These are phyloP conservation scores for Athene noctua DNA, from an alignment of 2,113 vertebrate genomes.

Conservation along the genomic window DNA sequence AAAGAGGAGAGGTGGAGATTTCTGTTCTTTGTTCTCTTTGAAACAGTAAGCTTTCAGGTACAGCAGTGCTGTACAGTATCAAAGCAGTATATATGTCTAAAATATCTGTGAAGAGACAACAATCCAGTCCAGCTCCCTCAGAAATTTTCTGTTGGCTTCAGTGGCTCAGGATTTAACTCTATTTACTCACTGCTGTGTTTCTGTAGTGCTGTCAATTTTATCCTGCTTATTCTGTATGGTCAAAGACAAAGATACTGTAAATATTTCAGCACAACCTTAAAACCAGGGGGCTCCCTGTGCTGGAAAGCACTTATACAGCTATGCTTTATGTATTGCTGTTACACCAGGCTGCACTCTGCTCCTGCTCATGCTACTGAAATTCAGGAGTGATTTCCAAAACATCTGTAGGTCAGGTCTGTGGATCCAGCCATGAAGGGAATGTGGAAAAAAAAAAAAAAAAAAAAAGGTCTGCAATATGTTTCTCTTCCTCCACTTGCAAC, in stretches of 20 bases:
- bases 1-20: not conserved
- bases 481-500: not conserved
- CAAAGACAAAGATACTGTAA: not conserved
- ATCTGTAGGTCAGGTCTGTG: not conserved
- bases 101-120: not conserved
- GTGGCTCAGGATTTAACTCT: not conserved
- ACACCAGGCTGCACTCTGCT: not conserved
- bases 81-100: not conserved
- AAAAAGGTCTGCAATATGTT: not conserved
- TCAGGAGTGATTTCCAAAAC: not conserved
- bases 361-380: not conserved
- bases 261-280: not conserved
- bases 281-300: not conserved
- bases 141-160: not conserved
- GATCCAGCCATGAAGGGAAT: not conserved
- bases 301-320: not conserved
- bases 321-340: not conserved
- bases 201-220: not conserved
- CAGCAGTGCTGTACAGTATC: not conserved
- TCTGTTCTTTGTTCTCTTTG: not conserved
- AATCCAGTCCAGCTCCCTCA: not conserved
- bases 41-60: not conserved
- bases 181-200: not conserved
- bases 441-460: no score
- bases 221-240: not conserved